Base-by-base conservation (phyloP, 2,113 vertebrate species). In the Sphyrna mokarran region DNA sequence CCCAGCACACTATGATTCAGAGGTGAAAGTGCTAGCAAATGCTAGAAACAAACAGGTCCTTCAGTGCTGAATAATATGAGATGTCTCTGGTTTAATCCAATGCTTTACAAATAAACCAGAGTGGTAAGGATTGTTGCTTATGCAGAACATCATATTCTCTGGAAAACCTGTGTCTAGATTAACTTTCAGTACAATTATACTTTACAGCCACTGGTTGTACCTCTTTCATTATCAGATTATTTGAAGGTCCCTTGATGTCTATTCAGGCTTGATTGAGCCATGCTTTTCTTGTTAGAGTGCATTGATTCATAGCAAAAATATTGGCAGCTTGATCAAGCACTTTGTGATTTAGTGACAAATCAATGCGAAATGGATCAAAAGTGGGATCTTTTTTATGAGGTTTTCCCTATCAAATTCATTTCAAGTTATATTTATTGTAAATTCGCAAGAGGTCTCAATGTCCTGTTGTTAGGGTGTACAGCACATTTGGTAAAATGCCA, bases 321-420 rank as follows among this genome's bases (percentile, higher is more conserved):
- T 48, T 95, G 68, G 94, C 94, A 95, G 40, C 72, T 95, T 95
- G 94, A 95, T 95, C 69, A 95, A 70, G 66, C 43, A 54, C 43
- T 16, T 43, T 48, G 29, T 43, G 69, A 95, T 95, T 72, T 95
- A 72, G 40, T 72, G 40, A 40, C 40, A 95, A 72, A 11, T 72
- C 13, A 54, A 54, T 72, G 54, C 54, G 26, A 33, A 54, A 76
- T 72, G 69, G 37, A 72, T 72, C 68, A 95, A 48, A 95, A 48
- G 94, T 95, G 23, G 40, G 69, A 72, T 95, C 9, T 63, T 63
- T n/a, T 72, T 72, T 76, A 70, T 22, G n/a, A 95, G 43, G 40
- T 48, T 54, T 26, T 69, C 10, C 26, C 94, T 48, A 95, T 72
- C 29, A 22, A 29, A 33, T 95, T 23, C 37, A 72, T 54, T 54